phyloP scores from a whole-genome alignment of 2,888 invertebrate species.

The Siphonodentalium dalli region DNA sequence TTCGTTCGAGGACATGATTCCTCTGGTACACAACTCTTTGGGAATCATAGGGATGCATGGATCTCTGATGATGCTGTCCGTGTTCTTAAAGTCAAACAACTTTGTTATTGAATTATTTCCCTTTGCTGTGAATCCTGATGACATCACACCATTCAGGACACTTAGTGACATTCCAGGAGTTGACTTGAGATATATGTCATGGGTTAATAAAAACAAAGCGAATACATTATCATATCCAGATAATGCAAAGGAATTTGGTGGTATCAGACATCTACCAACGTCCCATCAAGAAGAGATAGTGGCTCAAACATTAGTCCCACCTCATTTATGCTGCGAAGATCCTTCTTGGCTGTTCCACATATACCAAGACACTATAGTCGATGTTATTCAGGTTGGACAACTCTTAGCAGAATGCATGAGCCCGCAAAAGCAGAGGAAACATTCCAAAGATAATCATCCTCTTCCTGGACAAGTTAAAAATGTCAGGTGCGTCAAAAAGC shows the following conservation, averaged over 20 bases:
- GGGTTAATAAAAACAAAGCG: conserved; percentile 61
- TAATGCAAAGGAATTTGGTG: conserved; percentile 61
- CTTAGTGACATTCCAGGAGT: conserved; percentile 58
- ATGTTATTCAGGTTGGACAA: conserved; percentile 40
- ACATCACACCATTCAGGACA: conserved; percentile 67
- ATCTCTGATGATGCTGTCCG: conserved; percentile 64
- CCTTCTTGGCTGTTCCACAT: conserved; percentile 68
- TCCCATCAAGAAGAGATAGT: conserved; percentile 55
- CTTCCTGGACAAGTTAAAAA: conserved; percentile 30
- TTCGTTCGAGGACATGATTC: conserved; percentile 51
- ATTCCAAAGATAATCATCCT: background rate
- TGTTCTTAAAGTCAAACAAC: conserved; percentile 64
- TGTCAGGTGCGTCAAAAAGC: conserved; percentile 20
- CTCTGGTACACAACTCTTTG: conserved; percentile 37
- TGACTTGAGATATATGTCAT: conserved; percentile 62
- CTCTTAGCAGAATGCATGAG: conserved; percentile 33
- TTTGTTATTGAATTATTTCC: conserved; percentile 68
- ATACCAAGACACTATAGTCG: conserved; percentile 68
- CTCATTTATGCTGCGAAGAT: conserved; percentile 67
- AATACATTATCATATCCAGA: conserved; percentile 63
- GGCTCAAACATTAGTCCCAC: conserved; percentile 54
- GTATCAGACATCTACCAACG: conserved; percentile 61
- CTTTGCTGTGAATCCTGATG: conserved; percentile 65
- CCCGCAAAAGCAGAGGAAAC: background rate
- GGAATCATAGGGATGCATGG: conserved; percentile 67